Evolutionary conservation across 2,797 vertebrate species (phyloP), one percentile per base, ranked within the genome.

Genomic region (Coracias cyanogaster): DNA sequence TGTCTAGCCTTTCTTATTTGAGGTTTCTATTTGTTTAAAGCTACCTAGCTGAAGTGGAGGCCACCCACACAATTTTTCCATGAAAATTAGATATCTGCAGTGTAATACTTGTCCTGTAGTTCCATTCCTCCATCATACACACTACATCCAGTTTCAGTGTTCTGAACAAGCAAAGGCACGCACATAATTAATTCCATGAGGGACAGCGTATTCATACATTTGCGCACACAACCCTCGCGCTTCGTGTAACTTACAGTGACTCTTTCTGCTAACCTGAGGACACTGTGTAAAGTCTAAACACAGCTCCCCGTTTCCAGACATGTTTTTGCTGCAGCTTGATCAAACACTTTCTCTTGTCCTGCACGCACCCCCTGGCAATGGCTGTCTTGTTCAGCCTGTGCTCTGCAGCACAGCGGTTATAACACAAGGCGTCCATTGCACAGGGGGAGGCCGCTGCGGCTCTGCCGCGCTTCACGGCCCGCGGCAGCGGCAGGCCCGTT

Each of bases 131-230:
- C 91, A 78, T 86, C 77, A 78, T 14, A 64, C 57, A 80, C 37
- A 87, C 57, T 80, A 54, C 89, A 62, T 89, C 65, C 67, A 73
- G 33, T 64, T 91, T 90, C 88, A 91, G 61, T 9, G 66, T 64
- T 91, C 92, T 69, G 84, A 96, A 89, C 92, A 93, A 93, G 95
- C 90, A 79, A 69, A 83, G 83, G 90, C 90, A 90, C 17, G 94
- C 71, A 88, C 51, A 6, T 94, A 93, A 93, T 95, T 94, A 90
- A 94, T 93, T 95, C 91, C 95, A 93, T 45, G 82, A 95, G 86
- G 83, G 80, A 45, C 85, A 82, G 78, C 60, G 31, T 82, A 91
- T 87, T 94, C 87, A 54, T 86, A 4, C 41, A 86, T 73, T 95
- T 69, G 80, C 73, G 52, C 70, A 74, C 66, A 87, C 69, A 76